These are phyloP conservation scores for Cylas formicarius DNA, from an alignment of 1,140 invertebrate genomes.

Conservation along the genomic window DNA sequence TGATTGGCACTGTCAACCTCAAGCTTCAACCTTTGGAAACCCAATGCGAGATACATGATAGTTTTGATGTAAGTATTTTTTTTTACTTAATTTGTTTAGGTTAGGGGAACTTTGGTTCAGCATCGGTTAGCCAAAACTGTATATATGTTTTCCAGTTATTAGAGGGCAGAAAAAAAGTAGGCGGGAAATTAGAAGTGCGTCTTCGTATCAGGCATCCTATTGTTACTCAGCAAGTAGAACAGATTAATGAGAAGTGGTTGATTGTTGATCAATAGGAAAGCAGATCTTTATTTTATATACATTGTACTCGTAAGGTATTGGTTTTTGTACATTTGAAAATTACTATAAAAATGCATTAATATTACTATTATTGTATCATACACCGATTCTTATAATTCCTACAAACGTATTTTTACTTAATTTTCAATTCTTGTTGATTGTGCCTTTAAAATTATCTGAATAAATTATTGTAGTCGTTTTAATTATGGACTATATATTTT, in stretches of 20 bases:
- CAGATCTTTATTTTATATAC: no score
- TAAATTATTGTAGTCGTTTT: no score
- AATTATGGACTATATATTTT: no score
- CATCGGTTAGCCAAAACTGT: constrained; percentile 1
- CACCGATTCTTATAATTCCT: no score
- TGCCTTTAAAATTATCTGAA: no score
- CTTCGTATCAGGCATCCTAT: constrained; percentile 87
- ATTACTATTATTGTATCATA: no score
- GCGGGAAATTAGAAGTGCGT: constrained; percentile 88
- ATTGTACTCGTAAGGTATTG: no score
- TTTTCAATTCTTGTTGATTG: no score
- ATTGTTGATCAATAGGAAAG: constrained; percentile 54
- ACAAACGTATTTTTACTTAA: no score
- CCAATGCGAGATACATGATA: constrained; percentile 80
- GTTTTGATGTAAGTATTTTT: constrained; percentile 74
- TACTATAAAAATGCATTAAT: no score
- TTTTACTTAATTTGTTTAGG: background rate
- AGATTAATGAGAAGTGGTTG: constrained; percentile 88
- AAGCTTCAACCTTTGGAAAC: constrained; percentile 82
- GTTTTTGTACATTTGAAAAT: no score
- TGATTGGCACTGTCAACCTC: constrained; percentile 77
- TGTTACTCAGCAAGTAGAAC: constrained; percentile 81
- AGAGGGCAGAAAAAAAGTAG: constrained; percentile 79
- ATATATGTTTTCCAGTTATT: constrained; percentile 52
- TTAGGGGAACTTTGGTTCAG: background rate